These are phyloP conservation scores for Papilio xuthus DNA, from an alignment of 1,140 invertebrate species.

Conservation along the genomic window DNA sequence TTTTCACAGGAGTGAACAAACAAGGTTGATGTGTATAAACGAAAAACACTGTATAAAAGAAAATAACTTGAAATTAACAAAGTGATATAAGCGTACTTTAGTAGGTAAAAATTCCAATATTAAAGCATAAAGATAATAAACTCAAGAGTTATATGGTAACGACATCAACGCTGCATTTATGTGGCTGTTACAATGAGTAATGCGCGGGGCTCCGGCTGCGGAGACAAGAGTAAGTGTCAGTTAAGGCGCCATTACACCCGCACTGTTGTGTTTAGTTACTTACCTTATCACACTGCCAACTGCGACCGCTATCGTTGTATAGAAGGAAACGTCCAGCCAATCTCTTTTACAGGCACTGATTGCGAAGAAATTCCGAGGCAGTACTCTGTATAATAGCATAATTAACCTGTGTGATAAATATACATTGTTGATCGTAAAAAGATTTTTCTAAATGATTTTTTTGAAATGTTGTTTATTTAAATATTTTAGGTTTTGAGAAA, in stretches of 20 bases:
- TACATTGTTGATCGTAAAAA: too few relatives aligned
- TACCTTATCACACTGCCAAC: slow-evolving; percentile 29
- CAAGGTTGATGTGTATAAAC: background rate
- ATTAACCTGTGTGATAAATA: too few relatives aligned
- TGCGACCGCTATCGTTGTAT: slow-evolving; percentile 23
- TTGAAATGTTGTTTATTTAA: too few relatives aligned
- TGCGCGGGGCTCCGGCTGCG: slow-evolving; percentile 19
- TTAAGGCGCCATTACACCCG: slow-evolving; percentile 24
- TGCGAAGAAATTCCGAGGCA: background rate
- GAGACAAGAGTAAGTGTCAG: slow-evolving; percentile 41
- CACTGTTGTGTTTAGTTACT: background rate
- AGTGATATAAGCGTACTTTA: background rate
- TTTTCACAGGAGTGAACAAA: background rate
- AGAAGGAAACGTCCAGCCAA: background rate
- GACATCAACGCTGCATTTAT: slow-evolving; percentile 38
- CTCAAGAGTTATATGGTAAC: background rate
- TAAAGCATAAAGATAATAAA: background rate
- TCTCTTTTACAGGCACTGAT: background rate
- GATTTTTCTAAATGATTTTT: too few relatives aligned
- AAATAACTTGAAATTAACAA: background rate
- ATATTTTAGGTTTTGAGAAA: too few relatives aligned
- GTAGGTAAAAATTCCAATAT: background rate
- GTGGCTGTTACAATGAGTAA: slow-evolving; percentile 44
- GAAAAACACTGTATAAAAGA: background rate
- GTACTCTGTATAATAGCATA: too few relatives aligned